phyloP scores from a whole-genome alignment of 2,113 vertebrate genomes.

The Cyanoderma ruficeps region DNA sequence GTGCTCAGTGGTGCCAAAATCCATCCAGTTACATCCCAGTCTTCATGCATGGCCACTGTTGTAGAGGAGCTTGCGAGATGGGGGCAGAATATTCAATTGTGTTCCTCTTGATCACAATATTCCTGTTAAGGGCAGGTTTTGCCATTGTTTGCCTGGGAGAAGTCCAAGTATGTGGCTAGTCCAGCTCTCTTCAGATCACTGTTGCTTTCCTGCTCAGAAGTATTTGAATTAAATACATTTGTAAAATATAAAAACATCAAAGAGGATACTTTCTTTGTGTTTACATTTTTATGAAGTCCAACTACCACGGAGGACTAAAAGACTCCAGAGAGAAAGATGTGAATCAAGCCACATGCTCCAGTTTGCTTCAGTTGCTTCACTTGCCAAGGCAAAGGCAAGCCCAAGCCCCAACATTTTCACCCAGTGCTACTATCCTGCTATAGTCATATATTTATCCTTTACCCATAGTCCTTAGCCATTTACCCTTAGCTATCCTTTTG shows the following conservation, averaged over 20 bases:
- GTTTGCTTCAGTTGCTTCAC: background rate
- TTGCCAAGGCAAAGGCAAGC: background rate
- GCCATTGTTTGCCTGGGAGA: background rate
- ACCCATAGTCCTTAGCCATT: no score
- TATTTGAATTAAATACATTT: background rate
- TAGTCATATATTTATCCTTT: no score
- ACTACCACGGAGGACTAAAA: background rate
- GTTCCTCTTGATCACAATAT: background rate
- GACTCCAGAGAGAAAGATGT: background rate
- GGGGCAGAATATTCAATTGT: background rate
- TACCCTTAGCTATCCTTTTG: no score
- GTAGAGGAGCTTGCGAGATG: background rate
- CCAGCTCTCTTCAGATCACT: background rate
- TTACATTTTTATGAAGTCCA: background rate
- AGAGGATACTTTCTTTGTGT: background rate
- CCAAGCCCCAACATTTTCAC: background rate
- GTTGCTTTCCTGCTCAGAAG: background rate
- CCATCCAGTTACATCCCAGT: background rate
- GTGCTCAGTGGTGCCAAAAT: background rate
- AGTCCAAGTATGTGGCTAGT: background rate
- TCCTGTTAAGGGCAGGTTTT: background rate
- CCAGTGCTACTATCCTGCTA: background rate
- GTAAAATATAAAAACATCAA: background rate
- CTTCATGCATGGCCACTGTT: background rate
- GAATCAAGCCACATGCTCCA: background rate